These are phyloP conservation scores for Discoglossus pictus DNA, from an alignment of 2,797 vertebrate species.

Conservation along the genomic window DNA sequence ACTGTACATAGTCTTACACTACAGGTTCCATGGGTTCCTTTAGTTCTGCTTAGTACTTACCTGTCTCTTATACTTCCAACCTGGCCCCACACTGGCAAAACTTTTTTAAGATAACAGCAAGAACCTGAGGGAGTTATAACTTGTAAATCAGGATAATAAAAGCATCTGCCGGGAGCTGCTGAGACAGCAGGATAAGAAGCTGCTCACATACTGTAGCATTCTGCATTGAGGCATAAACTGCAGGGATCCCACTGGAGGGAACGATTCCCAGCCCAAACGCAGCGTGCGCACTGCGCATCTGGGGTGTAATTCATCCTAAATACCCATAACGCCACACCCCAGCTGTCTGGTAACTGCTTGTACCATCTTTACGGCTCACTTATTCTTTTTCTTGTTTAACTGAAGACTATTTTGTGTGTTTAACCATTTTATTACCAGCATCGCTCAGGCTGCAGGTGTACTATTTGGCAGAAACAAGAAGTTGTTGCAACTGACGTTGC, in stretches of 20 bases:
- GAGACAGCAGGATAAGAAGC: slow-evolving; percentile 25
- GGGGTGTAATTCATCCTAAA: slow-evolving; percentile 27
- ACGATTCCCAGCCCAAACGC: slow-evolving; percentile 12
- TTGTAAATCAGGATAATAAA: slow-evolving; percentile 38
- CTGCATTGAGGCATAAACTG: slow-evolving; percentile 29
- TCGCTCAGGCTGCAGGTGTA: too few species aligned
- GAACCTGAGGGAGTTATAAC: slow-evolving; percentile 13
- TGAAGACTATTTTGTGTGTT: not conserved
- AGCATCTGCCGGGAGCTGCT: slow-evolving; percentile 25
- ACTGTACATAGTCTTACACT: too few species aligned
- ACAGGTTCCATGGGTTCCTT: too few species aligned
- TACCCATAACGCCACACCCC: slow-evolving; percentile 13
- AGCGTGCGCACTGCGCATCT: slow-evolving; percentile 21
- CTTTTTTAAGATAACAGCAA: slow-evolving; percentile 16
- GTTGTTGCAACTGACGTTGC: too few species aligned
- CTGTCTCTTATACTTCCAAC: too few species aligned
- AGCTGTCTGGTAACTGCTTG: slow-evolving; percentile 11
- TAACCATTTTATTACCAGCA: not conserved
- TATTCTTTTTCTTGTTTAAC: not conserved
- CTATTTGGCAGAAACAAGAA: too few species aligned
- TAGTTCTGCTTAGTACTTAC: too few species aligned
- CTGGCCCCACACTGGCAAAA: too few species aligned
- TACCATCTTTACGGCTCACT: slow-evolving; percentile 3
- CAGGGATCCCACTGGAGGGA: slow-evolving; percentile 15
- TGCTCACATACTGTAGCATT: slow-evolving; percentile 12